phyloP scores from a whole-genome alignment of 2,888 invertebrate species.

The Tipula lateralis region DNA sequence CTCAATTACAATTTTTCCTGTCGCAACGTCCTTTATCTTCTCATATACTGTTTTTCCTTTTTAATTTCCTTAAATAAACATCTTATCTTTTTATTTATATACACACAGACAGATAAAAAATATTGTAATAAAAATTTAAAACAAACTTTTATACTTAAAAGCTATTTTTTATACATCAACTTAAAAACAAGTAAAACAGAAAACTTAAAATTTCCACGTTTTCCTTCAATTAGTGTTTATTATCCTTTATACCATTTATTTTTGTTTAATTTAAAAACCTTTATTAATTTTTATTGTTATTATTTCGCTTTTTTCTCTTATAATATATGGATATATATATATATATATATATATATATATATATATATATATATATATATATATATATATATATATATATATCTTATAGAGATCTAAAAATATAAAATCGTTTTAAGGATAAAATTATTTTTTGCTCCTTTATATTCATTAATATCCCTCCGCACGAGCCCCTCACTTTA shows the following conservation, averaged over 20 bases:
- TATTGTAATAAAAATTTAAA: background rate
- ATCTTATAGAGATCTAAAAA: background rate
- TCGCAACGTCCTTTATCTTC: background rate
- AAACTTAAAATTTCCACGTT: constrained; percentile 24
- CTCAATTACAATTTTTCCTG: background rate
- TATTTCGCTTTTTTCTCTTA: background rate
- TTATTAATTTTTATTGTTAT: constrained; percentile 15
- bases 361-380: too few relatives aligned
- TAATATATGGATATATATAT: background rate
- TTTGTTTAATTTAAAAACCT: constrained; percentile 11
- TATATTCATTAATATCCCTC: too few relatives aligned
- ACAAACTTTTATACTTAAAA: constrained; percentile 1
- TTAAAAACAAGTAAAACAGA: constrained; percentile 9
- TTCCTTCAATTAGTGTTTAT: constrained; percentile 24
- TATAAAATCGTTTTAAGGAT: background rate
- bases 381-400: background rate
- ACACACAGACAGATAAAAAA: background rate
- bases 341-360: background rate
- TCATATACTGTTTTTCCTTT: background rate
- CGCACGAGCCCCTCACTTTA: constrained; percentile 44
- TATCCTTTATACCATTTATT: background rate
- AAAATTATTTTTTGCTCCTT: background rate
- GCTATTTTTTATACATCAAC: background rate
- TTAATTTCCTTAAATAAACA: background rate
- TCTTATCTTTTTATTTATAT: background rate